A percentile compares a stretch with the other conserved stretches of the same genome.
Evolutionary conservation across 2,888 invertebrate species (phyloP).

Genomic region (Ferrisia virgata): DNA sequence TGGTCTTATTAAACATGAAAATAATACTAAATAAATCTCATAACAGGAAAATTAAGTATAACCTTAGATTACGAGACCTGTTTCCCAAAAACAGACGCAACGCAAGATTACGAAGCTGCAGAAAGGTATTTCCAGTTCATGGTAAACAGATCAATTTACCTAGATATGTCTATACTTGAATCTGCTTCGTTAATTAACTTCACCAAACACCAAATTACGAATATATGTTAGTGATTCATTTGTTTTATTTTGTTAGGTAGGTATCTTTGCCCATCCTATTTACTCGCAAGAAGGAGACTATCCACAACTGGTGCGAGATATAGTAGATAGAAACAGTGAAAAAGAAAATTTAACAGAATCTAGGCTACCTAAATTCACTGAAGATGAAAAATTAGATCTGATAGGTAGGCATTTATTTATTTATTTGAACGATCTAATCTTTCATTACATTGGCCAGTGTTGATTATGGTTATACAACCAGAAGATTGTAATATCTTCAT

Average conservation of each 20-base stretch:
- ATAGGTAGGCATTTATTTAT: constrained; percentile 48
- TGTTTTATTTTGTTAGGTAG: constrained; percentile 47
- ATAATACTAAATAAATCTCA: not conserved
- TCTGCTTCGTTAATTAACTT: not conserved
- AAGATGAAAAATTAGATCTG: constrained; percentile 61
- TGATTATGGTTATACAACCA: no score
- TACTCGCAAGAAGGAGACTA: constrained; percentile 56
- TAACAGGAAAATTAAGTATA: not conserved
- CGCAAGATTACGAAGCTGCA: not conserved
- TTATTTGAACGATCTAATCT: no score
- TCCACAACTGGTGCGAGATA: constrained; percentile 55
- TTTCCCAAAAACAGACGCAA: not conserved
- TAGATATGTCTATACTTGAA: not conserved
- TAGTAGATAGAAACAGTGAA: constrained; percentile 54
- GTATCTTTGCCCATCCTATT: constrained; percentile 50
- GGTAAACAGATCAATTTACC: not conserved
- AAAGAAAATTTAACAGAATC: constrained; percentile 55
- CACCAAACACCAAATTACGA: no score
- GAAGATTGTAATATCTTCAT: no score
- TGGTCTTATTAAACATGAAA: not conserved
- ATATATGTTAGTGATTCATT: not conserved
- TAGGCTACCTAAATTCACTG: constrained; percentile 55
- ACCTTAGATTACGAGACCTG: not conserved
- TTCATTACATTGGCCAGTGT: no score
- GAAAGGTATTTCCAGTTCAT: not conserved